These are phyloP conservation scores for Prolemur simus DNA, from an alignment of 2,113 vertebrate species.

Conservation along the genomic window DNA sequence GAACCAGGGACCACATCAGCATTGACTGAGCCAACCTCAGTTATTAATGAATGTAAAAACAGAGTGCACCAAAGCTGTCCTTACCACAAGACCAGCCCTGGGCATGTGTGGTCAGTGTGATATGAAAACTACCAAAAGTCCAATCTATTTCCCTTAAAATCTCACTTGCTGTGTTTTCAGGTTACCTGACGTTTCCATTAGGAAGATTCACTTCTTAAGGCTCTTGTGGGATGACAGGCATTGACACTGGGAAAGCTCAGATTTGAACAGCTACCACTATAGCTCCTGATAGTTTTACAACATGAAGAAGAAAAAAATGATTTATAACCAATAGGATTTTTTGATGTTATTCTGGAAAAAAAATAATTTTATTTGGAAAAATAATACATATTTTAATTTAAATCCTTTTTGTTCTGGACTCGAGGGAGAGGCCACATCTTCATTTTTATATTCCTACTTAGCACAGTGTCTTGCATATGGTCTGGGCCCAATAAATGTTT, in stretches of 20 bases:
- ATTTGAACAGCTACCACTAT: not conserved
- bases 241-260: not conserved
- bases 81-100: not conserved
- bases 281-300: not conserved
- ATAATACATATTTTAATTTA: not conserved
- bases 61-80: not conserved
- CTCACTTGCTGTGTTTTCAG: not conserved
- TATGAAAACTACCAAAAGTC: not conserved
- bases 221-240: not conserved
- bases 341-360: not conserved
- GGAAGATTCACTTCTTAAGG: not conserved
- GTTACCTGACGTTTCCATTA: not conserved
- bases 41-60: not conserved
- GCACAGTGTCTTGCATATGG: not conserved
- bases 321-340: not conserved
- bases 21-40: not conserved
- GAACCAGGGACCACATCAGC: not conserved
- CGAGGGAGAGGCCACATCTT: not conserved
- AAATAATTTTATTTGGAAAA: not conserved
- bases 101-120: not conserved
- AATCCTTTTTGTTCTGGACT: not conserved
- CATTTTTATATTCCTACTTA: not conserved
- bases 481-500: constrained; percentile 32
- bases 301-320: not conserved
- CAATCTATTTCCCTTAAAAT: not conserved